A percentile compares a stretch with the other conserved stretches of the same genome.
Conservation (phyloP, 2,113 vertebrate species). For the Scomber colias region DNA sequence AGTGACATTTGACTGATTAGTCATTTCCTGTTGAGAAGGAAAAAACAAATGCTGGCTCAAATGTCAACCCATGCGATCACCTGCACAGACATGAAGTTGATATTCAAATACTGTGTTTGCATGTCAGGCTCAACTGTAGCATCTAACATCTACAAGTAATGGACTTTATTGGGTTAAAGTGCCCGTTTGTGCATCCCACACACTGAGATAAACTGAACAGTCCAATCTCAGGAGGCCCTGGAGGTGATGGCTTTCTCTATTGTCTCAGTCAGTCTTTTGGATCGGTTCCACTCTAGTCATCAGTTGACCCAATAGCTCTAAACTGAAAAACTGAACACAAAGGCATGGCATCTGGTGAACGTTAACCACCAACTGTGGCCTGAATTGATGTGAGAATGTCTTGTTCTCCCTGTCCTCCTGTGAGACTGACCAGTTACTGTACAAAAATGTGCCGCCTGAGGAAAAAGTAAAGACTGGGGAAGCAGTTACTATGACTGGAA, state of each 20-base stretch:
- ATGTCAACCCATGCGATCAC: background rate
- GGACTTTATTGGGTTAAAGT: constrained; percentile 17
- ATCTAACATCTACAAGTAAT: constrained; percentile 7
- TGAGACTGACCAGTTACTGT: constrained; percentile 16
- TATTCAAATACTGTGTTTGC: constrained; percentile 69
- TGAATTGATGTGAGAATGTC: constrained; percentile 28
- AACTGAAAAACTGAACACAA: constrained; percentile 26
- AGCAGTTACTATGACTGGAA: constrained; percentile 14
- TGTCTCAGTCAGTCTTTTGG: constrained; percentile 22
- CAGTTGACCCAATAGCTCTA: constrained; percentile 17
- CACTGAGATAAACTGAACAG: no score
- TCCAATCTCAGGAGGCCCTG: background rate
- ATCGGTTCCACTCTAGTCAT: constrained; percentile 10
- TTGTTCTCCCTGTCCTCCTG: constrained; percentile 15
- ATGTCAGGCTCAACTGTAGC: constrained; percentile 8
- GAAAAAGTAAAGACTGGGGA: background rate
- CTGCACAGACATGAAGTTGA: constrained; percentile 2
- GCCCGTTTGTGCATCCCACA: background rate
- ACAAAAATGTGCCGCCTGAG: constrained; percentile 25
- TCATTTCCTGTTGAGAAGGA: background rate
- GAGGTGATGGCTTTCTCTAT: constrained; percentile 27
- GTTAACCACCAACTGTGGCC: constrained; percentile 12
- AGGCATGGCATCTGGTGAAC: constrained; percentile 10
- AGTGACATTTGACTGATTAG: constrained; percentile 1
- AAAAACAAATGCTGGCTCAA: constrained; percentile 12